phyloP scores from a whole-genome alignment of 64 coral and sea anemone species.

The Porites australiensis region DNA sequence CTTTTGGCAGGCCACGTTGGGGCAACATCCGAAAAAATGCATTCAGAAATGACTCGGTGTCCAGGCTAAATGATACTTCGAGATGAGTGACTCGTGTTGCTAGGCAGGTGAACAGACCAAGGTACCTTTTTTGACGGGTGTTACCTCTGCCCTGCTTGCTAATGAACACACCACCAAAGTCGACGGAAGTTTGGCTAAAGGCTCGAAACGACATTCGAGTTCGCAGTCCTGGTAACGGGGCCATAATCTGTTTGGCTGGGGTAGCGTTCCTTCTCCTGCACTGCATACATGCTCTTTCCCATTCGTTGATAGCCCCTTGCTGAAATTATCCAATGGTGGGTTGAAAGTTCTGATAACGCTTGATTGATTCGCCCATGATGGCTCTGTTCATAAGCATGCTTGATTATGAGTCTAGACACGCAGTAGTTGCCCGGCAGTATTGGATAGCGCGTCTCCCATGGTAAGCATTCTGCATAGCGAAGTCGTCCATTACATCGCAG shows the following conservation, averaged over 20 bases:
- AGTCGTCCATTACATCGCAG: no score
- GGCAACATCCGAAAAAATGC: conserved; percentile 43
- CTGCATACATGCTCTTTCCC: conserved; percentile 62
- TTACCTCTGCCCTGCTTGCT: conserved; percentile 29
- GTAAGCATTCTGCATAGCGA: no score
- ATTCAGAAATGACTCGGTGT: conserved; percentile 46
- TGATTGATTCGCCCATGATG: conserved; percentile 70
- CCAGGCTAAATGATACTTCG: conserved; percentile 29
- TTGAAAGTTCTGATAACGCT: conserved; percentile 42
- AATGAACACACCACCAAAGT: conserved; percentile 38
- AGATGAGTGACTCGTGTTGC: conserved; percentile 34
- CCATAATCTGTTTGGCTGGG: conserved; percentile 67
- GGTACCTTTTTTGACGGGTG: conserved; percentile 20
- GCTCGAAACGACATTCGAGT: conserved; percentile 44
- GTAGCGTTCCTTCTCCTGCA: conserved; percentile 65
- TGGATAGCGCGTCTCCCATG: conserved; percentile 45
- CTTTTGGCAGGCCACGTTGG: conserved; percentile 16
- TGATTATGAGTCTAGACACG: conserved; percentile 62
- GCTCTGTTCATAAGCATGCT: conserved; percentile 39
- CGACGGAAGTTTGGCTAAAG: conserved; percentile 48
- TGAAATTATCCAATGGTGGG: no score
- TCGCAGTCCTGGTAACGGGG: conserved; percentile 35
- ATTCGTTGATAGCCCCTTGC: conserved; percentile 63
- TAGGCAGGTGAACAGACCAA: conserved; percentile 42
- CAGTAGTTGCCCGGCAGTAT: conserved; percentile 62